These are phyloP conservation scores for Crematogaster levior DNA, from an alignment of 2,888 invertebrate species.

Conservation along the genomic window DNA sequence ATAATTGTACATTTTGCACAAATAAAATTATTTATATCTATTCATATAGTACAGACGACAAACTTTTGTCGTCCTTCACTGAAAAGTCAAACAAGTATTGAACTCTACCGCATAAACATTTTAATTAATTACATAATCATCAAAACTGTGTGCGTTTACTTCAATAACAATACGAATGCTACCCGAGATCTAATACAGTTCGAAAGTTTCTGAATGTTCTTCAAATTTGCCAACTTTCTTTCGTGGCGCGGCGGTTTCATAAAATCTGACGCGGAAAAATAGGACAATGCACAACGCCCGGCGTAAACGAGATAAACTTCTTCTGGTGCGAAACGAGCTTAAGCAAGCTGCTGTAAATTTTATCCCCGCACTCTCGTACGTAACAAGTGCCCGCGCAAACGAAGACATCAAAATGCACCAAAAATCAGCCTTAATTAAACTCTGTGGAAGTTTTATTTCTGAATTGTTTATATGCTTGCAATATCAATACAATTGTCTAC, in stretches of 20 bases:
- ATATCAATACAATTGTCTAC: not conserved
- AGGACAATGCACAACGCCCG: slow-evolving; percentile 51
- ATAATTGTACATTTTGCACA: not conserved
- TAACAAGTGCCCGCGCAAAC: slow-evolving; percentile 9
- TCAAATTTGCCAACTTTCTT: slow-evolving; percentile 53
- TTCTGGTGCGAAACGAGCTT: slow-evolving; percentile 54
- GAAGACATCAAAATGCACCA: not conserved
- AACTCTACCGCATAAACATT: slow-evolving; percentile 30
- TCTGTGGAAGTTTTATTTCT: not conserved
- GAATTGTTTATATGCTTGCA: not conserved
- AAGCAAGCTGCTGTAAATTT: slow-evolving; percentile 60
- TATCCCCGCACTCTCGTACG: not conserved
- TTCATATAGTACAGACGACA: no score
- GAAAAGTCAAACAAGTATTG: not conserved
- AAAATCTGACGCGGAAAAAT: slow-evolving; percentile 67
- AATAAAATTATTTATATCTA: not conserved
- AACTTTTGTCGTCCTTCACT: not conserved
- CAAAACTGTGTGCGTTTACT: slow-evolving; percentile 54
- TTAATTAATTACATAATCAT: slow-evolving; percentile 59
- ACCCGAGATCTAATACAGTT: slow-evolving; percentile 66
- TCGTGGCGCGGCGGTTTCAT: slow-evolving; percentile 58
- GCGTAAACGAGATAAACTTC: slow-evolving; percentile 70
- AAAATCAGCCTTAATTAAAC: slow-evolving; percentile 37
- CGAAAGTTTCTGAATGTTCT: slow-evolving; percentile 65
- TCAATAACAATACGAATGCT: slow-evolving; percentile 63